phyloP scores from a whole-genome alignment of 35 echinoderm and acorn worm genomes.

The Apostichopus californicus region DNA sequence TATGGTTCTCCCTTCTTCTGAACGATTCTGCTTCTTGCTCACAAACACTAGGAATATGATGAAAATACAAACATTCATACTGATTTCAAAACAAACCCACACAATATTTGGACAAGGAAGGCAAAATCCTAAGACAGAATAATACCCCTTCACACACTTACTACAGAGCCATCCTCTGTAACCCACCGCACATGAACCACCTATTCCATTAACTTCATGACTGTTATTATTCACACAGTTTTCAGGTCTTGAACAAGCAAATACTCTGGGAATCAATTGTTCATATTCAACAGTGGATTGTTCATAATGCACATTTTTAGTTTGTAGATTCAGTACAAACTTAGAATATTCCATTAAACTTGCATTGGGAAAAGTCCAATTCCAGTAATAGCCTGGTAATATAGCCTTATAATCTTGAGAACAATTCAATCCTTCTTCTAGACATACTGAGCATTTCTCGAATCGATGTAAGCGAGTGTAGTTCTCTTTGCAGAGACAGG shows the following conservation, averaged over 20 bases:
- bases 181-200: background rate
- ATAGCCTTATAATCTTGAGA: background rate
- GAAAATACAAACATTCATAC: too few relatives aligned
- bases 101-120: conserved; percentile 23
- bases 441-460: too few relatives aligned
- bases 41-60: too few relatives aligned
- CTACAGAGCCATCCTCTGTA: conserved; percentile 57
- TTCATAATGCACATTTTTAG: background rate
- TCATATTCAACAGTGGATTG: background rate
- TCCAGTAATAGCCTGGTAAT: background rate
- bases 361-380: background rate
- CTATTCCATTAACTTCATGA: background rate
- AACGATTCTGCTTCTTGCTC: too few relatives aligned
- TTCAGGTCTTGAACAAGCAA: background rate
- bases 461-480: too few relatives aligned
- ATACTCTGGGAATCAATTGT: background rate
- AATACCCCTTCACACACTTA: conserved; percentile 42
- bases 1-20: too few relatives aligned
- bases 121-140: conserved; percentile 50
- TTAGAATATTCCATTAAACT: too few relatives aligned
- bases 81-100: background rate
- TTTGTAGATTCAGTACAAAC: background rate
- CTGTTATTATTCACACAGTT: background rate
- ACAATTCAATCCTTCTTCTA: too few relatives aligned
- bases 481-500: background rate